A percentile compares a stretch with the other conserved stretches of the same genome.
These are phyloP conservation scores for Bufo gargarizans DNA, from an alignment of 2,113 vertebrate species.

Conservation along the genomic window DNA sequence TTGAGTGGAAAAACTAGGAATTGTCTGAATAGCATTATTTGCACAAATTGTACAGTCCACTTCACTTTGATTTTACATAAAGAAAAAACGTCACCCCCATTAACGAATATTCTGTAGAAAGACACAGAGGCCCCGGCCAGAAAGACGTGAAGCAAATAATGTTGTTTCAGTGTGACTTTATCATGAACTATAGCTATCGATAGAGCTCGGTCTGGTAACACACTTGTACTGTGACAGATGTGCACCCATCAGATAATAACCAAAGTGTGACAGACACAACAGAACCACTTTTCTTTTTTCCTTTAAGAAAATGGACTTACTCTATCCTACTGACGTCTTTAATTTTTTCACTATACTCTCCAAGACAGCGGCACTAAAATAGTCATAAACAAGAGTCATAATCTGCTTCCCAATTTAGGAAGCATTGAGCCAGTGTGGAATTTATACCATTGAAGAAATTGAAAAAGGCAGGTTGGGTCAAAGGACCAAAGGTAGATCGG, in stretches of 20 bases:
- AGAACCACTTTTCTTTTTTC: constrained; percentile 8
- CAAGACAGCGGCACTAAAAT: background rate
- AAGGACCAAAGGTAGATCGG: too few species aligned
- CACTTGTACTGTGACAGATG: background rate
- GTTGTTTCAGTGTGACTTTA: background rate
- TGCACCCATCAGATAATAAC: background rate
- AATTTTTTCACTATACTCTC: background rate
- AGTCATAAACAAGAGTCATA: background rate
- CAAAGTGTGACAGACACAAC: background rate
- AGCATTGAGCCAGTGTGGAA: background rate
- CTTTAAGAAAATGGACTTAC: constrained; percentile 23
- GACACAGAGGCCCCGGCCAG: background rate
- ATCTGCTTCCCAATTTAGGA: background rate
- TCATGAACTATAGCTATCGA: background rate
- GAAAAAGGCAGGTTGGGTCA: too few species aligned
- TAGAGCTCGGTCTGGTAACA: background rate
- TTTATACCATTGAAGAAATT: background rate
- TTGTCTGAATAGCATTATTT: too few species aligned
- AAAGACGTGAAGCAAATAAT: background rate
- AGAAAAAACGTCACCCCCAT: too few species aligned
- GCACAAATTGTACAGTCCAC: too few species aligned
- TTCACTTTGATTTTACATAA: too few species aligned
- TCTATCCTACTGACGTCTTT: background rate
- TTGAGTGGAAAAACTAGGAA: too few species aligned
- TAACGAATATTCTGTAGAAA: background rate